phyloP scores from a whole-genome alignment of 2,113 vertebrate genomes.

The Phodopus roborovskii region DNA sequence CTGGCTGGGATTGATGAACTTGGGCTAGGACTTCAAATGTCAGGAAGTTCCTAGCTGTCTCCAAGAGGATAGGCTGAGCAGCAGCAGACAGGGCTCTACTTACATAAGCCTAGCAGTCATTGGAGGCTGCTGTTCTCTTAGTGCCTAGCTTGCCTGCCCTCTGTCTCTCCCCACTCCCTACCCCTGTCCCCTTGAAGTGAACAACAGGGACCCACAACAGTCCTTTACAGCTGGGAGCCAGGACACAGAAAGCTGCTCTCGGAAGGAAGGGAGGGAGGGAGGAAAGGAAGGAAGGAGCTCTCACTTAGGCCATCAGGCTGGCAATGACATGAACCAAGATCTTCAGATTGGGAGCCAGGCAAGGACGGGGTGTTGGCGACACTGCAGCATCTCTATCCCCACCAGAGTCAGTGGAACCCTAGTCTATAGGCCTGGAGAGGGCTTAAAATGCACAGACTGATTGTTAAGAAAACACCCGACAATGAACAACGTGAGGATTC shows the following conservation, averaged over 20 bases:
- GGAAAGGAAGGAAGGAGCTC: too few species aligned
- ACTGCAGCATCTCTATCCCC: not conserved
- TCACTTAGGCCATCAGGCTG: not conserved
- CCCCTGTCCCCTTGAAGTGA: not conserved
- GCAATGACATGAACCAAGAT: not conserved
- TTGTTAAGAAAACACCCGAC: slow-evolving; percentile 12
- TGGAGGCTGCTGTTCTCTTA: not conserved
- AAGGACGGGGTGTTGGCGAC: not conserved
- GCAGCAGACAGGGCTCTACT: not conserved
- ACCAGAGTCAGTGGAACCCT: not conserved
- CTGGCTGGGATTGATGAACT: not conserved
- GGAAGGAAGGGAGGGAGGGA: too few species aligned
- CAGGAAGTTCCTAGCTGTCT: not conserved
- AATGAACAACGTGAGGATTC: slow-evolving; percentile 24
- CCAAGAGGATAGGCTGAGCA: too few species aligned
- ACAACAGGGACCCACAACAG: not conserved
- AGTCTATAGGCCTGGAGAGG: not conserved
- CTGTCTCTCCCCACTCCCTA: not conserved
- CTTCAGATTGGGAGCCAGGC: not conserved
- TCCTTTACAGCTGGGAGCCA: not conserved
- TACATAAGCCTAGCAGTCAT: not conserved
- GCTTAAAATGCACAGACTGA: not conserved
- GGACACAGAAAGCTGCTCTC: not conserved
- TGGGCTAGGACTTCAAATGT: not conserved
- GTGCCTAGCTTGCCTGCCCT: not conserved